Evolutionary conservation across 2,797 vertebrate genomes (phyloP), one percentile per base, ranked within the genome.

Genomic region (Fratercula arctica): DNA sequence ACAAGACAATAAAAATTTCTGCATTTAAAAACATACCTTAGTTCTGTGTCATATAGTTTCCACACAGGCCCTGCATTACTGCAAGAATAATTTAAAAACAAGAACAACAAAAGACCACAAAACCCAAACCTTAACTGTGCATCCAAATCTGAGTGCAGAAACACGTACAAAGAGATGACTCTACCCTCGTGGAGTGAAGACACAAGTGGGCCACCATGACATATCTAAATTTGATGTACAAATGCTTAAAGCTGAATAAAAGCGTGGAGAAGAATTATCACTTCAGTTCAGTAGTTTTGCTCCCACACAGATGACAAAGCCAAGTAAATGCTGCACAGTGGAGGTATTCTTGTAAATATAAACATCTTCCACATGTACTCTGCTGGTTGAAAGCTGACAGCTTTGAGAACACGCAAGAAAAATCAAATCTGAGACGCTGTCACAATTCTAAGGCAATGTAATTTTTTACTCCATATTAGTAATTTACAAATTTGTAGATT

Each of bases 261-360:
- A n/a, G n/a, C 80, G 59, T 19, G 29, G 21, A 81, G 74, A 66
- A 73, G 85, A 90, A 85, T 60, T 25, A n/a, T 28, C 3, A 3
- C 83, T 87, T 96, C 61, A 79, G 69, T 73, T 94, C 6, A 1
- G 79, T 81, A 84, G 86, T 86, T 96, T 16, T 88, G 82, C 93
- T 96, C 95, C 95, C 94, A 96, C 96, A 95, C 43, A 89, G 76
- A 93, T 96, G 93, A 94, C 93, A 97, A 93, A 95, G 85, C 69
- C 92, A 91, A 90, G 45, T 24, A 51, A 95, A 83, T 17, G 64
- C 93, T 86, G 88, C 85, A 51, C 21, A 67, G 54, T 8, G 41
- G 92, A 93, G 85, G 78, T 50, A 72, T 46, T 86, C 79, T 33
- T 60, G 74, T 89, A 93, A 96, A 97, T 81, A 84, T n/a, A 96